Evolutionary conservation across 2,888 invertebrate genomes (phyloP).

Genomic region (Drosophila paranaensis): DNA sequence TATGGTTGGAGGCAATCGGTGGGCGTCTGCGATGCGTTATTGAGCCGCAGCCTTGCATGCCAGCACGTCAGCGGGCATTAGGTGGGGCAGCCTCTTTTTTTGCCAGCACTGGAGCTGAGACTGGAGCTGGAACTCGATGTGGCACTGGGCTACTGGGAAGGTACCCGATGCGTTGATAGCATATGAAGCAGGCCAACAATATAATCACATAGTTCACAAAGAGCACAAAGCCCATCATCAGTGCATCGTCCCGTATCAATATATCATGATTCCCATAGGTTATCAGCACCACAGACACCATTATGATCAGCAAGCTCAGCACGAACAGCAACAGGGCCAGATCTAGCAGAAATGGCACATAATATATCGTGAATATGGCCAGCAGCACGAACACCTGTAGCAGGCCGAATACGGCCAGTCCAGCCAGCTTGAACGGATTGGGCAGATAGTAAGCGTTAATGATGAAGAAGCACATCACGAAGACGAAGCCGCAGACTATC

Average conservation of each 20-base stretch:
- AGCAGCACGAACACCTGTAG: slow-evolving; percentile 17
- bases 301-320: slow-evolving; percentile 20
- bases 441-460: slow-evolving; percentile 18
- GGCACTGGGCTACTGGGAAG: neutral
- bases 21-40: slow-evolving; percentile 42
- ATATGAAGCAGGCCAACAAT: slow-evolving; percentile 44
- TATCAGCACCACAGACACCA: slow-evolving; percentile 43
- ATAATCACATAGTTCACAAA: slow-evolving; percentile 44
- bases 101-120: neutral
- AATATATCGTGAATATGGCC: neutral
- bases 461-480: slow-evolving; percentile 28
- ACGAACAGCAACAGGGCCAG: slow-evolving; percentile 23
- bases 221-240: slow-evolving; percentile 47
- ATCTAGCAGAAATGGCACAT: slow-evolving; percentile 17
- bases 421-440: slow-evolving; percentile 38
- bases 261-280: slow-evolving; percentile 27
- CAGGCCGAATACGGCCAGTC: slow-evolving; percentile 30
- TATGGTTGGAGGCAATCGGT: slow-evolving; percentile 27
- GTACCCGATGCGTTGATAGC: slow-evolving; percentile 17
- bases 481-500: slow-evolving; percentile 7
- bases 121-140: neutral
- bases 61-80: slow-evolving; percentile 47
- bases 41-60: slow-evolving; percentile 53
- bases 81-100: slow-evolving; percentile 28
- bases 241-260: slow-evolving; percentile 28